phyloP scores from a whole-genome alignment of 2,797 vertebrate genomes.

The Tragelaphus eurycerus region DNA sequence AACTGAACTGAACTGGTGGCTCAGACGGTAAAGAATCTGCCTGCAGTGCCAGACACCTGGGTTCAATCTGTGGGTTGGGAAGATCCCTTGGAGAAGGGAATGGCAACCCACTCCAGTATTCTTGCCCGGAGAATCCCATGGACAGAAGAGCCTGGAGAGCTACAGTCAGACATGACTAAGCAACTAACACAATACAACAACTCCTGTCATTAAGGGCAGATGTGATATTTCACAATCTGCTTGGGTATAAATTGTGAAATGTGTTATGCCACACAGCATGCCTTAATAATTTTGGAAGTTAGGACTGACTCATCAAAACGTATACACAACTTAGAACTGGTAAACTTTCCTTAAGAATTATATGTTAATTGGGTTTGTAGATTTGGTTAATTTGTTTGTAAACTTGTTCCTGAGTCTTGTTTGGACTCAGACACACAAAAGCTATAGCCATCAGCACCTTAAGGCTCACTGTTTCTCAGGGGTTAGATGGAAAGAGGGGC shows the following conservation, averaged over 20 bases:
- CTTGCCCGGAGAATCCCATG: not conserved
- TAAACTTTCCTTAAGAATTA: not conserved
- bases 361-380: not conserved
- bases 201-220: not conserved
- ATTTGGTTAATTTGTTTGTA: not conserved
- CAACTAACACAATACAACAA: not conserved
- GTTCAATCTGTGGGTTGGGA: not conserved
- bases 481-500: not conserved
- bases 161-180: not conserved
- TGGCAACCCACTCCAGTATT: not conserved
- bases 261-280: not conserved
- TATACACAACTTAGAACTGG: not conserved
- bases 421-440: not conserved
- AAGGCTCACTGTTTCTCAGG: not conserved
- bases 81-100: not conserved
- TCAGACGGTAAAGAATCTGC: not conserved
- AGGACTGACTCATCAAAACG: not conserved
- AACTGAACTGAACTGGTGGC: not conserved
- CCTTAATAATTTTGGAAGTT: not conserved
- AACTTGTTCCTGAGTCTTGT: not conserved
- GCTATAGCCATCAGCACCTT: not conserved
- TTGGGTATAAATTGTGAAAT: not conserved
- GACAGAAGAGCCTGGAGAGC: not conserved
- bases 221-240: not conserved
- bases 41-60: not conserved